Evolutionary conservation across 2,888 invertebrate genomes (phyloP), one percentile per base, ranked within the genome.

Genomic region (Tipula unca): DNA sequence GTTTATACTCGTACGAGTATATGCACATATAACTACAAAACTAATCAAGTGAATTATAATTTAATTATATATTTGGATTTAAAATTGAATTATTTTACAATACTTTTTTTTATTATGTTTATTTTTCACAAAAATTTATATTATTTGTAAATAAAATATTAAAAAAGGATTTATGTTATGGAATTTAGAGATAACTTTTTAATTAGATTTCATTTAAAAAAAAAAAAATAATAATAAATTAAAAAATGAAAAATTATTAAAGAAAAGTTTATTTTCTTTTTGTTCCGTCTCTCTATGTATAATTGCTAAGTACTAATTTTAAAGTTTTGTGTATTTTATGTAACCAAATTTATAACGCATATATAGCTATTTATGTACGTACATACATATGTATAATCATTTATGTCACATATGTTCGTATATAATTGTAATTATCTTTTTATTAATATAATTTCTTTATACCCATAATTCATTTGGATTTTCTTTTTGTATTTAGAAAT

Each of bases 401-500:
- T 69, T 69, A 25, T 25, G 69, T 69, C 69, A 69, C 69, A 69
- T 69, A 69, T 69, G 69, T 69, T 69, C 25, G 14, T 69, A 69
- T 69, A 69, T 69, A 69, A 69, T 25, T 69, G 69, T 69, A 69
- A 69, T 69, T 69, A 69, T 69, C 69, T 69, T 69, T 69, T 69
- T 69, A 69, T 69, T 69, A 25, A 25, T 69, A 69, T 69, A 69
- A 69, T 69, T 69, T 69, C 69, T 69, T 69, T 69, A 25, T 69
- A 69, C 25, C 69, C 69, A 69, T 69, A 69, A 69, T 69, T 69
- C 69, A 69, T 69, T 69, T 69, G 69, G 69, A 69, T 69, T 69
- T 69, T 20, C 25, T 69, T 69, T 69, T 69, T 69, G 20, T 69
- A 25, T 69, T 69, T 25, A 69, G 69, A 13, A 69, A 69, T 69